Conservation (phyloP, 2,888 invertebrate genomes). For the Scaptomyza tumidula region DNA sequence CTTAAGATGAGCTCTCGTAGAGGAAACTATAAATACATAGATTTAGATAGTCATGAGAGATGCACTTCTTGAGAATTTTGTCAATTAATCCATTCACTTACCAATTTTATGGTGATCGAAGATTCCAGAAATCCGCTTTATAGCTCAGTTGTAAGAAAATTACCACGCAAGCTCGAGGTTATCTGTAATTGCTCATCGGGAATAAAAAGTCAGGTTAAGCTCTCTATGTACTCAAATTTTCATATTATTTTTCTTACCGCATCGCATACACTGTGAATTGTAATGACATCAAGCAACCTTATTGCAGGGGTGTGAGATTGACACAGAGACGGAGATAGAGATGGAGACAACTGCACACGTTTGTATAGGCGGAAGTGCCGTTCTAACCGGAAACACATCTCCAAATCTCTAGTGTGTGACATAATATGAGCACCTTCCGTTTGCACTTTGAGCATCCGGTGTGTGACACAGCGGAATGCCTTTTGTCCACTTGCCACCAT, state of each 20-base stretch:
- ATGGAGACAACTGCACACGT: constrained; percentile 21
- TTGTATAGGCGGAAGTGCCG: constrained; percentile 42
- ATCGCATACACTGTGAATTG: constrained; percentile 13
- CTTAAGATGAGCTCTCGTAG: too few species aligned
- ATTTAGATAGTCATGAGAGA: too few species aligned
- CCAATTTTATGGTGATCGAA: too few species aligned
- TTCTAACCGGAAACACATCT: constrained; percentile 53
- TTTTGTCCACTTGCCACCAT: constrained; percentile 26
- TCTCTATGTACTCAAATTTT: not conserved
- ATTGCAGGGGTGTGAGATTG: constrained; percentile 16
- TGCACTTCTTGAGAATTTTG: too few species aligned
- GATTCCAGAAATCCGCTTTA: too few species aligned
- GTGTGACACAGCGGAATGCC: constrained; percentile 47
- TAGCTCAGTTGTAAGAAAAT: too few species aligned
- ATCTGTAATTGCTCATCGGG: too few species aligned
- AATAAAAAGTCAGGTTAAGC: not conserved
- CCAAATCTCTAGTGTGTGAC: constrained; percentile 61
- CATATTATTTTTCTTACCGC: constrained; percentile 22
- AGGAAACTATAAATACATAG: too few species aligned
- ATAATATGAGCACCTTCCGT: constrained; percentile 74
- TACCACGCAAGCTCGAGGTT: too few species aligned
- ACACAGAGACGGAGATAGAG: constrained; percentile 12
- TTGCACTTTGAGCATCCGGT: constrained; percentile 75
- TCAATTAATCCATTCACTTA: too few species aligned
- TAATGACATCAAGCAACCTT: constrained; percentile 5